Base-by-base conservation (phyloP, 2,888 invertebrate genomes). In the Oasisia sp. region DNA sequence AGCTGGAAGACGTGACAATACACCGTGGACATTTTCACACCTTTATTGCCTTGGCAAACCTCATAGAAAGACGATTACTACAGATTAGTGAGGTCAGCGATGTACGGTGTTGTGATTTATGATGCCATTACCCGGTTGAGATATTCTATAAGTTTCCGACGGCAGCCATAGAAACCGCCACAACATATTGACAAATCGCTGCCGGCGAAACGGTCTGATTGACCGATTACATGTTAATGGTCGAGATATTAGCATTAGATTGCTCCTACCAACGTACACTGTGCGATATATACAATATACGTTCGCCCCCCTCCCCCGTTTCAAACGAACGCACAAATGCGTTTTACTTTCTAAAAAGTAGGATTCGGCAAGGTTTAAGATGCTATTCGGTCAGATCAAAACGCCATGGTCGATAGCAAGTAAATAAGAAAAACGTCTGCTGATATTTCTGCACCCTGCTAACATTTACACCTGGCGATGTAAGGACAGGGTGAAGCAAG, bases 181-280 rank as follows among this genome's bases (percentile, higher is more conserved):
- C 74, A 74, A 74, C 74, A 74, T 74, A 74, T 74, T 74, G 74
- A 74, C n/a, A 74, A 74, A 74, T 74, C 74, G 74, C 74, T 74
- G 14, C 74, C 74, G 19, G 74, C 74, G 27, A 74, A 74, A 74
- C 74, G 27, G 2, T 19, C 74, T 27, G n/a, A 74, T 74, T 74
- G 74, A 74, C 74, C 27, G 74, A 74, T 74, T 74, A 74, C 74
- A 74, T 7, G 74, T n/a, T 74, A 74, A 74, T 74, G 74, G 74
- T 74, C 27, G 74, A 19, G 27, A 74, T 74, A 74, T 74, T 74
- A 19, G 19, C 74, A 74, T 74, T 27, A 74, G 14, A 74, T 74
- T 19, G 74, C 74, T n/a, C 5, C 27, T 74, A 27, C 74, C 74
- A 74, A 74, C 74, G 27, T 74, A 74, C 5, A 74, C 74, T 27